Conservation (phyloP, 2,888 invertebrate species). For the Melieria picta region DNA sequence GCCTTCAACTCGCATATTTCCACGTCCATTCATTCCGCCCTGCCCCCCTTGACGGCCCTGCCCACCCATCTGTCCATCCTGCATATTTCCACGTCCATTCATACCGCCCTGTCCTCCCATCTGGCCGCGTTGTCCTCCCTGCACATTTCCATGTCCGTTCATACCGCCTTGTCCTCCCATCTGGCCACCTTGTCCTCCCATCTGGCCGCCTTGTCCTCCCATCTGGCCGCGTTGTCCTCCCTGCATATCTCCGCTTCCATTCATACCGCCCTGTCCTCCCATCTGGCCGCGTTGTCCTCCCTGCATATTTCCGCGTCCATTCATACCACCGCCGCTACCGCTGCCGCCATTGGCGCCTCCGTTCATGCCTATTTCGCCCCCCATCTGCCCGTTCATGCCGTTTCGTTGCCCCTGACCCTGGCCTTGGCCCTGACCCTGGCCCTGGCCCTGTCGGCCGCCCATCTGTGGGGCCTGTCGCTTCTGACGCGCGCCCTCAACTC, state of each 20-base stretch:
- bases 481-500: background rate
- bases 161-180: too few species aligned
- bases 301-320: too few species aligned
- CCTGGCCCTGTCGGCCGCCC: background rate
- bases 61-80: too few species aligned
- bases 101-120: constrained; percentile 6
- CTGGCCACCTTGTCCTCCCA: too few species aligned
- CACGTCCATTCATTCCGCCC: too few species aligned
- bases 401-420: background rate
- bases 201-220: too few species aligned
- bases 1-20: background rate
- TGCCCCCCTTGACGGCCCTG: too few species aligned
- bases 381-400: constrained; percentile 12
- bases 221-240: too few species aligned
- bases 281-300: constrained; percentile 12
- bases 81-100: too few species aligned
- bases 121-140: constrained; percentile 4
- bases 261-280: constrained; percentile 22
- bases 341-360: constrained; percentile 13
- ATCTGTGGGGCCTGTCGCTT: background rate
- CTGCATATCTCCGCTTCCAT: too few species aligned
- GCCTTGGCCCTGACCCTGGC: background rate
- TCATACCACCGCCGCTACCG: constrained; percentile 4
- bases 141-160: background rate
- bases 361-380: constrained; percentile 1